Conservation (phyloP, 92 coral and sea anemone species). For the Porites lobata region DNA sequence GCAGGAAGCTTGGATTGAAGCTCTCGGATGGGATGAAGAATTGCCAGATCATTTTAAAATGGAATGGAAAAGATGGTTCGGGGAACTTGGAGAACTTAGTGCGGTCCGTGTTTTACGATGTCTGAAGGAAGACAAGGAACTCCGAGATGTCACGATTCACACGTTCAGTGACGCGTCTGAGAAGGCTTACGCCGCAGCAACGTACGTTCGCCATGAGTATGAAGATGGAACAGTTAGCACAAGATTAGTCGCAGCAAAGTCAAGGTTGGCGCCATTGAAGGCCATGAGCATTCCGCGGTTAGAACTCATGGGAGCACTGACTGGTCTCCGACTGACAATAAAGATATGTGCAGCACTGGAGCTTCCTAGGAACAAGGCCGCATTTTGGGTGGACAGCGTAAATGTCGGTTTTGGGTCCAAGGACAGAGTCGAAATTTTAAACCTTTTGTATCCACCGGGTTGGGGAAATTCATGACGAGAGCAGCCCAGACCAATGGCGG, state of each 20-base stretch:
- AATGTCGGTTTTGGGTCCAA: slow-evolving; percentile 68
- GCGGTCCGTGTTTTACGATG: slow-evolving; percentile 34
- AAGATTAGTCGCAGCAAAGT: not conserved
- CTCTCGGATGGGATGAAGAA: slow-evolving; percentile 37
- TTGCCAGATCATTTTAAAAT: slow-evolving; percentile 18
- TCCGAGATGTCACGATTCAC: slow-evolving; percentile 7
- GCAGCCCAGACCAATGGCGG: slow-evolving; percentile 77
- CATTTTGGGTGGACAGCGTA: slow-evolving; percentile 71
- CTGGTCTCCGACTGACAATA: slow-evolving; percentile 60
- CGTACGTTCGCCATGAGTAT: slow-evolving; percentile 4
- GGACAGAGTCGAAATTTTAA: slow-evolving; percentile 73
- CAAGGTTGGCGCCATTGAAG: not conserved
- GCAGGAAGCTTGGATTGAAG: slow-evolving; percentile 46
- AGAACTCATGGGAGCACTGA: slow-evolving; percentile 77
- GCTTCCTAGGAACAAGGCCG: slow-evolving; percentile 43
- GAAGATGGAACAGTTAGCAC: slow-evolving; percentile 8
- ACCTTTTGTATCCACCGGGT: slow-evolving; percentile 76
- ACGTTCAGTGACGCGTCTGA: slow-evolving; percentile 36
- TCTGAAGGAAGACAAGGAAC: slow-evolving; percentile 15
- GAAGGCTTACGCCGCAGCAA: slow-evolving; percentile 36
- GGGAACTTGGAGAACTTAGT: slow-evolving; percentile 34
- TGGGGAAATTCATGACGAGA: slow-evolving; percentile 67
- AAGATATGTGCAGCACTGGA: slow-evolving; percentile 65
- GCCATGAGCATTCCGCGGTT: slow-evolving; percentile 28
- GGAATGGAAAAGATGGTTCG: slow-evolving; percentile 39